Evolutionary conservation across 2,888 invertebrate species (phyloP), one percentile per base, ranked within the genome.

Genomic region (Linnaemya vulpina): DNA sequence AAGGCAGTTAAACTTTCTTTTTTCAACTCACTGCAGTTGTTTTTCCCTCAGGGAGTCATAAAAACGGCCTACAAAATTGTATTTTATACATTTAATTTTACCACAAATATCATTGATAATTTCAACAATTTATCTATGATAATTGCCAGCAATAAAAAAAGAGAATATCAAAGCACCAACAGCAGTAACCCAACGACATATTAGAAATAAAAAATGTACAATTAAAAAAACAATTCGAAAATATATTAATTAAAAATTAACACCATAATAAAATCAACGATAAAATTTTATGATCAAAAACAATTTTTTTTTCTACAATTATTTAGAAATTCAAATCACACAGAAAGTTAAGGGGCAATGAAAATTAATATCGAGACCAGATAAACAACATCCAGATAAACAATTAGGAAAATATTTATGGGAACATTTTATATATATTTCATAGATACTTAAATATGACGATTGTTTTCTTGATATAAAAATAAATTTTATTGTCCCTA

Each of bases 231-330:
- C n/a, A n/a, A n/a, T n/a, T n/a, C n/a, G n/a, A n/a, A n/a, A n/a
- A n/a, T n/a, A n/a, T n/a, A n/a, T 62, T 80, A 60, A 84, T 73
- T 80, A 62, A 85, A 75, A 82, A 82, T 85, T 85, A 82, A 85
- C 85, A 78, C 70, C 40, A 7, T 13, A 68, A 80, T 76, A 78
- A 82, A 85, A 75, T 67, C 49, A 62, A 74, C 67, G 30, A 81
- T 78, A 82, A 82, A 82, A 82, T 71, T 74, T 82, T 63, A 76
- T 76, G 55, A 65, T 17, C 49, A 49, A 20, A 10, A 73, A 65
- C 17, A 4, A 46, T 25, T 13, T 60, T 43, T 43, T 60, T 63
- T 43, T 38, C 40, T 35, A 55, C 49, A 63, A 40, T 35, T 60
- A 51, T 74, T 80, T 74, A 80, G 43, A 60, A 53, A 70, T 53